Percentiles rank a stretch among this genome's conserved stretches.
These are phyloP conservation scores for Melopsittacus undulatus DNA, from an alignment of 2,797 vertebrate species.

Conservation along the genomic window DNA sequence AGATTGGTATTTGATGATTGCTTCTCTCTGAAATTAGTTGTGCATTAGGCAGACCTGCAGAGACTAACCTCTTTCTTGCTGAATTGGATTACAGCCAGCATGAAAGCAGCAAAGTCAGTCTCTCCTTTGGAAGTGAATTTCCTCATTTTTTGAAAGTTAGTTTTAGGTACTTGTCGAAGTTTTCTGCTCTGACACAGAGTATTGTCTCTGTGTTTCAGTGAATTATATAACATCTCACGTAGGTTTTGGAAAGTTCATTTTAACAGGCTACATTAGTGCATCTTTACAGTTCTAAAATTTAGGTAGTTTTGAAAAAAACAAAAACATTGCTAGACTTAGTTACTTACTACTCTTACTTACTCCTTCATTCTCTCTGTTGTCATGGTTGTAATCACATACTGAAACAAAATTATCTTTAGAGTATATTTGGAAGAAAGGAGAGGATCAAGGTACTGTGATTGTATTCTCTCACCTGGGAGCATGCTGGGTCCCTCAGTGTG, in stretches of 20 bases:
- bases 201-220: background rate
- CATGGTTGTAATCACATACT: background rate
- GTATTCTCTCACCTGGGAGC: background rate
- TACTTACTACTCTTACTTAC: background rate
- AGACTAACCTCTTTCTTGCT: background rate
- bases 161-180: background rate
- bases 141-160: background rate
- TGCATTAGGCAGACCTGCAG: background rate
- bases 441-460: background rate
- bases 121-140: background rate
- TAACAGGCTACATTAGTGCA: background rate
- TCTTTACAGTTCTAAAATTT: background rate
- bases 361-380: background rate
- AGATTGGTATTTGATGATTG: background rate
- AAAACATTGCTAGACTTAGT: background rate
- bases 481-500: accelerated
- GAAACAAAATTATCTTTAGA: background rate
- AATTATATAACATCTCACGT: background rate
- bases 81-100: background rate
- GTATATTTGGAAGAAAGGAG: background rate
- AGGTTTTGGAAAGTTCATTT: background rate
- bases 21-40: conserved; percentile 12
- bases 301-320: background rate
- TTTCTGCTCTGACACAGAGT: background rate
- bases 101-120: background rate